These are phyloP conservation scores for Pardalotus punctatus DNA, from an alignment of 2,113 vertebrate genomes.

Conservation along the genomic window DNA sequence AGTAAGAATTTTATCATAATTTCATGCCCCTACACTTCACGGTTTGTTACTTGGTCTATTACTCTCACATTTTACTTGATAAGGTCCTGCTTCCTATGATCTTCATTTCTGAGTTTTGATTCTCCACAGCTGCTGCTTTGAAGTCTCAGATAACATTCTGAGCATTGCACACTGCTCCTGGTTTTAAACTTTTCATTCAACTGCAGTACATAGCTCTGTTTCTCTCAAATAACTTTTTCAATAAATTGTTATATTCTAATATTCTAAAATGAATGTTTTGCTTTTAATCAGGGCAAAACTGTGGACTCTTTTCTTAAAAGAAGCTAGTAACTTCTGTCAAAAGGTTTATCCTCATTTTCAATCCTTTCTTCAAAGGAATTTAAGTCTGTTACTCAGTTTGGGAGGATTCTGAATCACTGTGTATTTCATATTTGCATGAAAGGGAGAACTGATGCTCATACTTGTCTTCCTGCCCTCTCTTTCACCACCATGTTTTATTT, in stretches of 20 bases:
- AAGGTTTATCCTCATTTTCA: constrained; percentile 5
- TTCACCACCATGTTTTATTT: background rate
- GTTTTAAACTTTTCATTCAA: constrained; percentile 42
- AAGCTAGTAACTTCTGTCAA: background rate
- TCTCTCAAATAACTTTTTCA: constrained; percentile 36
- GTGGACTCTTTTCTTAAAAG: background rate
- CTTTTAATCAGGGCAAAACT: constrained; percentile 44
- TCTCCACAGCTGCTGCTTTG: constrained; percentile 68
- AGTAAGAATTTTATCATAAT: constrained; percentile 65
- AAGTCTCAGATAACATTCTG: constrained; percentile 63
- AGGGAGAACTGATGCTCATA: background rate
- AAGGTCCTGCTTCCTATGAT: constrained; percentile 61
- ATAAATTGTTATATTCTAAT: background rate
- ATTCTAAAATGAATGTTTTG: constrained; percentile 6
- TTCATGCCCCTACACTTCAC: constrained; percentile 58
- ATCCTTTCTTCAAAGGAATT: constrained; percentile 12
- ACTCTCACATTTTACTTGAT: constrained; percentile 60
- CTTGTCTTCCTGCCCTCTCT: background rate
- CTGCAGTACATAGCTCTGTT: background rate
- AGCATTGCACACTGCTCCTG: background rate
- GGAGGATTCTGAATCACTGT: background rate
- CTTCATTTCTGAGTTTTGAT: constrained; percentile 47
- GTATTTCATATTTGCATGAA: background rate
- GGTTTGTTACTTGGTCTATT: constrained; percentile 65
- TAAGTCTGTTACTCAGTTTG: background rate